phyloP scores from a whole-genome alignment of 2,797 vertebrate species.

The Varecia variegata region DNA sequence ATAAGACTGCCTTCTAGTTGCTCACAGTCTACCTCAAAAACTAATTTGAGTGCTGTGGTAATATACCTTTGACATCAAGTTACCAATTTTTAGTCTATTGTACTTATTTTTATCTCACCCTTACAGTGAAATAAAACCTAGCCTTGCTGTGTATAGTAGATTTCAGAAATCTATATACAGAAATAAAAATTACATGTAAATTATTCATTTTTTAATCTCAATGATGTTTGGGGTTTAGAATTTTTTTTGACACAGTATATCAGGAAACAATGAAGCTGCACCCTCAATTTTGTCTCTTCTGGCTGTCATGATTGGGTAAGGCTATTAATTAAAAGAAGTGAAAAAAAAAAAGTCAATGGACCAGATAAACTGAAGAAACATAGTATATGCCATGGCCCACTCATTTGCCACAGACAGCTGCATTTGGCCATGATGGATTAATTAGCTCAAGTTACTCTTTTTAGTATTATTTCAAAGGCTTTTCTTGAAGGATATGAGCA shows the following conservation, averaged over 20 bases:
- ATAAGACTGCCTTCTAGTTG: background rate
- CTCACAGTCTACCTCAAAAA: background rate
- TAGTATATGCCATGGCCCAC: background rate
- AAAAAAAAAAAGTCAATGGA: background rate
- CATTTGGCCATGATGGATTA: background rate
- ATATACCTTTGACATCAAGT: background rate
- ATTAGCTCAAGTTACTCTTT: background rate
- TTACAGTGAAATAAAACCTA: constrained; percentile 65
- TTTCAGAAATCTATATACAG: constrained; percentile 59
- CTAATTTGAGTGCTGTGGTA: background rate
- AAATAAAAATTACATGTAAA: constrained; percentile 72
- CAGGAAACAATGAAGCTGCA: background rate
- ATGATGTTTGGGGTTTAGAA: constrained; percentile 38
- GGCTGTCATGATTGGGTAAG: background rate
- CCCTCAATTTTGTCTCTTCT: background rate
- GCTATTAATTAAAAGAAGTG: background rate
- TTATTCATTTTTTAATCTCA: constrained; percentile 66
- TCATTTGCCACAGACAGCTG: background rate
- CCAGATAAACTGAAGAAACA: background rate
- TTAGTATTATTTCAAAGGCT: background rate
- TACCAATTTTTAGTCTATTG: background rate
- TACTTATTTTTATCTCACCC: background rate
- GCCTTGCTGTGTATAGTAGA: constrained; percentile 64
- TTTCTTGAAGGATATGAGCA: background rate
- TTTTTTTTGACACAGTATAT: constrained; percentile 32